Conservation (phyloP, 2,113 vertebrate species). For the Triplophysa tibetana region DNA sequence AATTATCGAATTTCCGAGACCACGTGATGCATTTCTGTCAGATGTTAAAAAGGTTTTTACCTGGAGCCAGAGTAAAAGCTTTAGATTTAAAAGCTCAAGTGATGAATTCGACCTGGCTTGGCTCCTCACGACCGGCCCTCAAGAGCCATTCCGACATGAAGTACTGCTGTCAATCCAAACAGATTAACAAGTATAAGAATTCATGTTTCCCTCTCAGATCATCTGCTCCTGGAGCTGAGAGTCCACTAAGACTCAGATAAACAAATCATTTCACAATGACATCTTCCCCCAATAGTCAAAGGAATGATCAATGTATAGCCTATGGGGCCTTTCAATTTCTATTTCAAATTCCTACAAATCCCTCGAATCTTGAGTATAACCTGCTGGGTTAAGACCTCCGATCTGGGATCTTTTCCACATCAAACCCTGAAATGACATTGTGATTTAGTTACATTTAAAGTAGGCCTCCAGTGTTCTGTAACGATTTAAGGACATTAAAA, state of each 20-base stretch:
- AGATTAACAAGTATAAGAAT: conserved; percentile 68
- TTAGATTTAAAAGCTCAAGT: conserved; percentile 14
- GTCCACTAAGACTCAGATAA: conserved; percentile 37
- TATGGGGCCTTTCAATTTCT: too few relatives aligned
- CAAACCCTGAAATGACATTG: too few relatives aligned
- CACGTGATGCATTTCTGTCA: neutral
- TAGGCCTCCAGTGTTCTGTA: too few relatives aligned
- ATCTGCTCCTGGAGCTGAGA: conserved; percentile 44
- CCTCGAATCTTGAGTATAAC: too few relatives aligned
- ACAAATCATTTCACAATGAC: neutral
- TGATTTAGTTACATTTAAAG: too few relatives aligned
- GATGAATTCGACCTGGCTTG: conserved; percentile 44
- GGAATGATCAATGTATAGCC: neutral
- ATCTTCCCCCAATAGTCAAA: neutral
- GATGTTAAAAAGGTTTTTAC: neutral
- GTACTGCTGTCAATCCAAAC: conserved; percentile 71
- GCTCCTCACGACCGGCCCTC: conserved; percentile 60
- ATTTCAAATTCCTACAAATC: too few relatives aligned
- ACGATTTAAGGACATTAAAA: too few relatives aligned
- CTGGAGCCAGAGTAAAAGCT: neutral
- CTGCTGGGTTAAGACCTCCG: too few relatives aligned
- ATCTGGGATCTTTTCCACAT: too few relatives aligned
- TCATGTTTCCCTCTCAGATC: conserved; percentile 64
- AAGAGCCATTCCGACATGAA: conserved; percentile 70
- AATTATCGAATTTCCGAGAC: too few relatives aligned